Evolutionary conservation across 2,888 invertebrate species (phyloP).

Genomic region (Eledona agricola): DNA sequence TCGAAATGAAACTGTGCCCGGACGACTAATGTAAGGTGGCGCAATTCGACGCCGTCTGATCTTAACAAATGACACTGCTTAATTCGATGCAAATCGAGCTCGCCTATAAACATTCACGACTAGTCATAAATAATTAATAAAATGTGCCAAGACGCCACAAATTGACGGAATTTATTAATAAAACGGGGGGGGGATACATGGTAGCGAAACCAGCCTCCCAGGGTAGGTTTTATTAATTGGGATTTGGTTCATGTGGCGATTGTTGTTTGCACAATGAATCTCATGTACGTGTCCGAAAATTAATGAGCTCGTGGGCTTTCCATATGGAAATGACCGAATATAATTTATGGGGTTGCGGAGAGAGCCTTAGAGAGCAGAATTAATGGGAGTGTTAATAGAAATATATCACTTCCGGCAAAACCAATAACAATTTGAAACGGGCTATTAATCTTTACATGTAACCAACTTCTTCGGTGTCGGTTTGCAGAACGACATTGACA

Average conservation of each 20-base stretch:
- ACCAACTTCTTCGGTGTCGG: conserved; percentile 4
- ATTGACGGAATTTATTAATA: conserved; percentile 25
- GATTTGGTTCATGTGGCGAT: conserved; percentile 24
- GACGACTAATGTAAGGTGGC: conserved; percentile 29
- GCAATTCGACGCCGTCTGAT: conserved; percentile 39
- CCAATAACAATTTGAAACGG: conserved; percentile 26
- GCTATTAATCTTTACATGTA: conserved; percentile 18
- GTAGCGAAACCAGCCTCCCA: too few relatives aligned
- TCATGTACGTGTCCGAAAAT: conserved; percentile 20
- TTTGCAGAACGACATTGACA: conserved; percentile 13
- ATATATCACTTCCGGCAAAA: conserved; percentile 31
- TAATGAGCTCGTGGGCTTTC: conserved; percentile 24
- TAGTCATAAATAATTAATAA: conserved; percentile 49
- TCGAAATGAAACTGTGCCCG: conserved; percentile 24
- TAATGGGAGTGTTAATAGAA: conserved; percentile 28
- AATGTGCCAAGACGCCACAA: conserved; percentile 34
- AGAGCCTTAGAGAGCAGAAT: conserved; percentile 12
- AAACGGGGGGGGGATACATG: too few relatives aligned
- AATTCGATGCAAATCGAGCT: conserved; percentile 46
- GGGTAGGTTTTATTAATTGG: conserved; percentile 25
- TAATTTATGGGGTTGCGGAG: conserved; percentile 18
- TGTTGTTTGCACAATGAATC: conserved; percentile 20
- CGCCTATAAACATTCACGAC: conserved; percentile 42
- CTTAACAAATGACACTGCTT: conserved; percentile 47
- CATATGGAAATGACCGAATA: conserved; percentile 27